A percentile compares a stretch with the other conserved stretches of the same genome.
Conservation (phyloP, 2,113 vertebrate genomes). For the Budorcas taxicolor region DNA sequence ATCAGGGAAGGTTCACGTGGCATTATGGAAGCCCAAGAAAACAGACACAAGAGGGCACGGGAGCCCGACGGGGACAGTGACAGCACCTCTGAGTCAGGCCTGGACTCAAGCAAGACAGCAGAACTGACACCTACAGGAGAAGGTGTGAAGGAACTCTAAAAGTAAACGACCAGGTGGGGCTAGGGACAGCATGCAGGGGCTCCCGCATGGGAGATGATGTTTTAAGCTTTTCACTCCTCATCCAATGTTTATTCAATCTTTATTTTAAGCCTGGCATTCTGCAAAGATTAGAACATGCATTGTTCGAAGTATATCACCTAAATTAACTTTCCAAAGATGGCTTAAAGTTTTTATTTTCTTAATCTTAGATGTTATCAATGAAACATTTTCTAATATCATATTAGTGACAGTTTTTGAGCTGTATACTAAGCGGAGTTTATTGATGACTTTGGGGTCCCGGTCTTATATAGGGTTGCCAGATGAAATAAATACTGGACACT, state of each 20-base stretch:
- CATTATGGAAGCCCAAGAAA: not conserved
- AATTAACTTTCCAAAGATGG: conserved; percentile 8
- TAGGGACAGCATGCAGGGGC: not conserved
- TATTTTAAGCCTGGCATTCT: not conserved
- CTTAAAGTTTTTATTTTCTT: not conserved
- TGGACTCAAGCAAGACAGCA: not conserved
- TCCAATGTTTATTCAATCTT: not conserved
- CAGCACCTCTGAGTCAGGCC: not conserved
- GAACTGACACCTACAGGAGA: not conserved
- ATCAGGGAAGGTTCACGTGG: not conserved
- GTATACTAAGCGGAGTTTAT: not conserved
- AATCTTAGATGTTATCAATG: not conserved
- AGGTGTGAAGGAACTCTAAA: conserved; percentile 9
- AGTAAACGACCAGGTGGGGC: not conserved
- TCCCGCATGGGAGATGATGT: not conserved
- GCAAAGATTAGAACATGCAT: not conserved
- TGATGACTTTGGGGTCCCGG: not conserved
- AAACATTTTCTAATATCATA: not conserved
- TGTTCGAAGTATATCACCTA: not conserved
- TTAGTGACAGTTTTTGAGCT: not conserved
- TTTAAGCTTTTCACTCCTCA: not conserved
- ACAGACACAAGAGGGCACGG: not conserved
- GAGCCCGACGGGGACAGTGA: not conserved
- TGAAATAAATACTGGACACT: conserved; percentile 26
- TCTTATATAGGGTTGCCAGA: not conserved